A percentile compares a stretch with the other conserved stretches of the same genome.
phyloP scores from a whole-genome alignment of 2,113 vertebrate genomes.

The Stigmatopora nigra region DNA sequence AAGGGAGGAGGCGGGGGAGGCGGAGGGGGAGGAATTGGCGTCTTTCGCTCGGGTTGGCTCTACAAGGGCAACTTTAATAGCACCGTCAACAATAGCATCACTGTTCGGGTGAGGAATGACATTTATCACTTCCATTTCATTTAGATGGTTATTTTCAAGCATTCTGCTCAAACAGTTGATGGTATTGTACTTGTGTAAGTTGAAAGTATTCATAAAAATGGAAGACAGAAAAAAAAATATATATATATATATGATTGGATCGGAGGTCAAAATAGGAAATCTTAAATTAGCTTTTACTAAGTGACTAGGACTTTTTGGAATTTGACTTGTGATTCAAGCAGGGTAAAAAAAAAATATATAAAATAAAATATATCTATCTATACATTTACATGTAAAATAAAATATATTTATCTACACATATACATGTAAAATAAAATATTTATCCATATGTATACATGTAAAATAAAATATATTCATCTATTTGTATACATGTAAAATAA shows the following conservation, averaged over 20 bases:
- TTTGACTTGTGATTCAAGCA: too few relatives aligned
- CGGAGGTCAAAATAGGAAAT: background rate
- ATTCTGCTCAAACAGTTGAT: background rate
- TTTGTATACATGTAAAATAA: too few relatives aligned
- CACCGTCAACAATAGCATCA: constrained; percentile 96
- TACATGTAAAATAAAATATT: too few relatives aligned
- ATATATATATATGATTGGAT: too few relatives aligned
- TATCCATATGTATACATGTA: too few relatives aligned
- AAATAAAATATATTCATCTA: too few relatives aligned
- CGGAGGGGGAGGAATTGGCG: constrained; percentile 77
- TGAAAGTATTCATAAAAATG: background rate
- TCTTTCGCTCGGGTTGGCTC: constrained; percentile 96
- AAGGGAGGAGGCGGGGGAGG: constrained; percentile 82
- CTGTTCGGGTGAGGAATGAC: constrained; percentile 82
- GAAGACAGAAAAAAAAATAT: too few relatives aligned
- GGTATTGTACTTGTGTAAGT: background rate
- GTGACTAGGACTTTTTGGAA: too few relatives aligned
- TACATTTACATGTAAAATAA: too few relatives aligned
- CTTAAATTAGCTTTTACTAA: background rate
- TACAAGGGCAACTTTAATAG: constrained; percentile 99
- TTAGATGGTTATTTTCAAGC: background rate
- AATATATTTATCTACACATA: too few relatives aligned
- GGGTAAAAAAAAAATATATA: too few relatives aligned
- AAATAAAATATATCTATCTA: too few relatives aligned
- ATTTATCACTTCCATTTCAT: background rate